Evolutionary conservation across 2,888 invertebrate species (phyloP), one percentile per base, ranked within the genome.

Genomic region (Macrophya alboannulata): DNA sequence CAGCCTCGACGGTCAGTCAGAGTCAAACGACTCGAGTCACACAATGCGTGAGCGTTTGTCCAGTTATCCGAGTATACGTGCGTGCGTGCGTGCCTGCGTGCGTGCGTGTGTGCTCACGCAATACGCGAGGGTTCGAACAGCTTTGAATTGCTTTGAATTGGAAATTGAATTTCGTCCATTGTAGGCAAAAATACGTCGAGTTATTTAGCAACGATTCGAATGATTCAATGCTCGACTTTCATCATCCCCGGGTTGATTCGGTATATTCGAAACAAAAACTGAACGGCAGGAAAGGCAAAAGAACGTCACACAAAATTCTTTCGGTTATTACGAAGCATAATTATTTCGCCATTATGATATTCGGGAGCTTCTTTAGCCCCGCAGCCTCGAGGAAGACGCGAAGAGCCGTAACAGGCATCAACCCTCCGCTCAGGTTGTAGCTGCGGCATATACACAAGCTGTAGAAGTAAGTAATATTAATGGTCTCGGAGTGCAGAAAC

Each of bases 381-480:
- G 72, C n/a, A 72, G 40, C 21, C 5, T 10, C 21, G 45, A 43
- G 43, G 21, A 74, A 74, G 25, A 45, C 21, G 71, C 45, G 55
- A 55, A 77, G 31, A 31, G 3, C 31, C 37, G 21, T 55, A 55
- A 55, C 77, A 10, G 31, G 77, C 51, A 40, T 62, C 21, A 31
- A 79, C 55, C 79, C 79, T 68, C 82, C 45, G 68, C 15, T 8
- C 8, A 9, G 25, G 48, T 68, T 71, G 71, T 65, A n/a, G 68
- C 17, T 21, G 40, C 48, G 68, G 83, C 83, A 71, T 68, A 51
- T 21, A 68, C 68, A 45, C 81, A 68, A 31, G 31, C 21, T n/a
- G 83, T 48, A 83, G 74, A 88, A 91, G 92, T 93, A 92, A 93
- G 93, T 93, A 93, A 93, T 92, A 93, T 93, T 93, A 93, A 93